Conservation (phyloP, 1,140 invertebrate species). For the Zaprionus lachaisei region DNA sequence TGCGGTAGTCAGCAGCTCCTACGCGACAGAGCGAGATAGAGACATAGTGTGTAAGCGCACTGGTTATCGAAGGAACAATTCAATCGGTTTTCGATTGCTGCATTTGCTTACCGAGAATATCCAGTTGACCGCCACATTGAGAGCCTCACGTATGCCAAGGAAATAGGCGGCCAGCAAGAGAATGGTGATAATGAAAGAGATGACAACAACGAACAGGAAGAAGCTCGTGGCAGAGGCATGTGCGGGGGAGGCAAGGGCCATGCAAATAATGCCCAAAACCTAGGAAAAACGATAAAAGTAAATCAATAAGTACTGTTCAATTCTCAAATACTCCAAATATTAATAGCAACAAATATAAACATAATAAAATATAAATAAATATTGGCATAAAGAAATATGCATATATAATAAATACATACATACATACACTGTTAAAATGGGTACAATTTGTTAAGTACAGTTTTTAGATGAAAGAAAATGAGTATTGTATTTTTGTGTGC, state of each 20-base stretch:
- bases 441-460: too few species aligned
- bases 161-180: constrained; percentile 92
- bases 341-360: too few species aligned
- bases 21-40: constrained; percentile 25
- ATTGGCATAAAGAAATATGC: too few species aligned
- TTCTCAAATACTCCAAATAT: not conserved
- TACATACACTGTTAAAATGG: too few species aligned
- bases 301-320: constrained; percentile 2
- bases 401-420: too few species aligned
- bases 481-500: too few species aligned
- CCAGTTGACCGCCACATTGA: constrained; percentile 93
- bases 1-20: constrained; percentile 92
- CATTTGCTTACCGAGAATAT: constrained; percentile 88
- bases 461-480: too few species aligned
- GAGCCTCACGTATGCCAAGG: constrained; percentile 90
- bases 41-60: not conserved
- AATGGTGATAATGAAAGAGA: constrained; percentile 92
- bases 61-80: not conserved
- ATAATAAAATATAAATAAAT: too few species aligned
- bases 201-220: constrained; percentile 93
- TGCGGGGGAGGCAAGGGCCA: constrained; percentile 90
- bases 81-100: not conserved
- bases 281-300: constrained; percentile 78
- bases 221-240: constrained; percentile 88
- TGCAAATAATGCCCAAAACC: constrained; percentile 93